Evolutionary conservation across 2,888 invertebrate genomes (phyloP).

Genomic region (Rambutsinella grinnellia): DNA sequence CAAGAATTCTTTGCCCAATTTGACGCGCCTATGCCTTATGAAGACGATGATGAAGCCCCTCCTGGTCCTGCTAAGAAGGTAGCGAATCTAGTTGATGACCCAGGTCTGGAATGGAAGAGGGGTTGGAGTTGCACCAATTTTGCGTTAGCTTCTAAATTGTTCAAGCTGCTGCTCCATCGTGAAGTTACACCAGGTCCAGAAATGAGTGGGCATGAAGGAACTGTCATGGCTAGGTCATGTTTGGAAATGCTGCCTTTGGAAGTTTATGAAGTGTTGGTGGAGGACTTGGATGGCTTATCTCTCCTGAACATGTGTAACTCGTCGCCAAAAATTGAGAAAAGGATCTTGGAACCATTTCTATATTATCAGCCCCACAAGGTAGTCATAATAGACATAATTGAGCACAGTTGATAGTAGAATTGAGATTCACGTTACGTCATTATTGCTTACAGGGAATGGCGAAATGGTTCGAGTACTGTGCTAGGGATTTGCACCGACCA

Average conservation of each 20-base stretch:
- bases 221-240: no score
- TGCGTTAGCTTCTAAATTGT: not conserved
- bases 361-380: not conserved
- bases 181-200: not conserved
- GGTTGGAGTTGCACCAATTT: slow-evolving; percentile 6
- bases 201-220: no score
- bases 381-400: not conserved
- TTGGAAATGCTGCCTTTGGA: slow-evolving; percentile 22
- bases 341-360: slow-evolving; percentile 11
- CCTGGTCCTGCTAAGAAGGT: no score
- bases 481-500: not conserved
- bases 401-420: no score
- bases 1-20: no score
- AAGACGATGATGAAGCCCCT: no score
- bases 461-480: slow-evolving; percentile 14
- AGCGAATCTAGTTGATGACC: not conserved
- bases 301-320: slow-evolving; percentile 16
- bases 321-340: not conserved
- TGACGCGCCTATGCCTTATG: no score
- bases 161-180: not conserved
- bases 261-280: slow-evolving; percentile 20
- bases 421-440: no score
- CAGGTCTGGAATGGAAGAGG: not conserved
- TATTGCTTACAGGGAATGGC: no score
- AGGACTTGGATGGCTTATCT: slow-evolving; percentile 16